Conservation (phyloP, 2,888 invertebrate species). For the Chrysolina haemoptera region DNA sequence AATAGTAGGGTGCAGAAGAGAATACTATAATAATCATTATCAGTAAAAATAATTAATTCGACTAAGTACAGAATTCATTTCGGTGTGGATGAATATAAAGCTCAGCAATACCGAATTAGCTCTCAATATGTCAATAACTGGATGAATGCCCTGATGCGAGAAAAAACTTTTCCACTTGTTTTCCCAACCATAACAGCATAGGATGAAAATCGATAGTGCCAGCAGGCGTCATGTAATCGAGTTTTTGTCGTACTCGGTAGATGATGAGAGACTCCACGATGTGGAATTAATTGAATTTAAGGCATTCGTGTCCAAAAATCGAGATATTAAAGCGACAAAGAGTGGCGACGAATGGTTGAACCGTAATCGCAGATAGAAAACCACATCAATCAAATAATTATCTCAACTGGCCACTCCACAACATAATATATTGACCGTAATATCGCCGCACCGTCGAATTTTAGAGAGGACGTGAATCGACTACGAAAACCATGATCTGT, state of each 20-base stretch:
- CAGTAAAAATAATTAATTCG: too few relatives aligned
- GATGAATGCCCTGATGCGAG: neutral
- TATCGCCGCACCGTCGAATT: neutral
- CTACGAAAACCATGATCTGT: neutral
- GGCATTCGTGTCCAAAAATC: constrained; percentile 13
- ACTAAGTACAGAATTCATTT: too few relatives aligned
- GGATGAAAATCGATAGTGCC: constrained; percentile 1
- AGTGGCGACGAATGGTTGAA: neutral
- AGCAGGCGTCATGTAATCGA: constrained; percentile 1
- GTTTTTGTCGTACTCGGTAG: neutral
- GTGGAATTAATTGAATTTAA: constrained; percentile 26
- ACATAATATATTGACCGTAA: constrained; percentile 29
- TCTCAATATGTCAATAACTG: neutral
- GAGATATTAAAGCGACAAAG: constrained; percentile 8
- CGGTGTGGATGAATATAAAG: neutral
- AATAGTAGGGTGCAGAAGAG: too few relatives aligned
- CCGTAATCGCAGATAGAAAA: constrained; percentile 15
- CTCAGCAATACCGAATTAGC: too few relatives aligned
- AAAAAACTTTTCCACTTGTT: neutral
- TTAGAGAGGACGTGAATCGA: neutral
- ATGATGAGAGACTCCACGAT: neutral
- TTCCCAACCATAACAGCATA: neutral
- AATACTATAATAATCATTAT: too few relatives aligned
- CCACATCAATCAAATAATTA: constrained; percentile 43
- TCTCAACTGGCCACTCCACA: constrained; percentile 40